Conservation (phyloP, 1,140 invertebrate species). For the Calephelis nemesis region DNA sequence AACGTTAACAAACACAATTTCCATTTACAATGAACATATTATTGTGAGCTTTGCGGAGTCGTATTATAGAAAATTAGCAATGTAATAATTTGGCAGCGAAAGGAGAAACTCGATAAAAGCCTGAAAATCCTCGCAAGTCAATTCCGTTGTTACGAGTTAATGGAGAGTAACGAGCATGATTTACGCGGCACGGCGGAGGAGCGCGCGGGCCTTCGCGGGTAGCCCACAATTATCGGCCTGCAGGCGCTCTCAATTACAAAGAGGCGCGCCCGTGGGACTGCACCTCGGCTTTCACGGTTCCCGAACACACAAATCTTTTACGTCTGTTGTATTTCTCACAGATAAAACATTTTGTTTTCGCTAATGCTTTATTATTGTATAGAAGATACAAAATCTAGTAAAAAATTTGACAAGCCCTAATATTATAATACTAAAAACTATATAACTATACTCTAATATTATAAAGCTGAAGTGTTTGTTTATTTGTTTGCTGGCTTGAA, state of each 20-base stretch:
- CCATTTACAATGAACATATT: too few species aligned
- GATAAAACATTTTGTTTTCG: background rate
- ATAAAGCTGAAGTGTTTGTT: too few species aligned
- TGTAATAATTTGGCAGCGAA: slow-evolving; percentile 7
- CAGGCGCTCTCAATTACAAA: slow-evolving; percentile 76
- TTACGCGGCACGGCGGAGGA: slow-evolving; percentile 56
- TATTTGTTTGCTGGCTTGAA: too few species aligned
- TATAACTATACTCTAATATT: too few species aligned
- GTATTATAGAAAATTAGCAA: slow-evolving; percentile 39
- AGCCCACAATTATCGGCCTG: slow-evolving; percentile 73
- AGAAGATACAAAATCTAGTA: too few species aligned
- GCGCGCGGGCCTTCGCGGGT: slow-evolving; percentile 32
- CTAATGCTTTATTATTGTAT: background rate
- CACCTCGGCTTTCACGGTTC: slow-evolving; percentile 45
- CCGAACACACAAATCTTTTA: slow-evolving; percentile 68
- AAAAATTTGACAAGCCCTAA: too few species aligned
- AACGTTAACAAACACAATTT: too few species aligned
- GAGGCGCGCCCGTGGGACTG: slow-evolving; percentile 70
- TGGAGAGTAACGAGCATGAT: slow-evolving; percentile 77
- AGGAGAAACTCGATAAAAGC: slow-evolving; percentile 25
- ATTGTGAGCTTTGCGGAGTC: too few species aligned
- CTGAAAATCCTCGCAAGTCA: slow-evolving; percentile 67
- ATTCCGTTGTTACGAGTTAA: slow-evolving; percentile 76
- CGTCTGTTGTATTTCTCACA: slow-evolving; percentile 34
- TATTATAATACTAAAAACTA: too few species aligned